A percentile compares a stretch with the other conserved stretches of the same genome.
Evolutionary conservation across 1,140 invertebrate species (phyloP).

Genomic region (Philotrypesis tridentata): DNA sequence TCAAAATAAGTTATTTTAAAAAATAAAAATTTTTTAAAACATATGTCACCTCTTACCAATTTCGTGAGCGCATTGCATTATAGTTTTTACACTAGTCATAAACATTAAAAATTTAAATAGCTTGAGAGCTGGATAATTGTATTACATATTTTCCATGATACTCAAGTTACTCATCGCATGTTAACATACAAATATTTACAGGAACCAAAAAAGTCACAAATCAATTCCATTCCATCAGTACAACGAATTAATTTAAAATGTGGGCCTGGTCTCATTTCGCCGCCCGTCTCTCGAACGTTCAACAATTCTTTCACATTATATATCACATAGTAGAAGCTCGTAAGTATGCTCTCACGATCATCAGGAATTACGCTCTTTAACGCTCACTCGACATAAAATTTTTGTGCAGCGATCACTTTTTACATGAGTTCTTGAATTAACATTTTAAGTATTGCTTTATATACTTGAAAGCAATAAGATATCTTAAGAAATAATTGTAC

Average conservation of each 20-base stretch:
- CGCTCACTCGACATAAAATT: conserved; percentile 32
- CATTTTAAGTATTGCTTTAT: neutral
- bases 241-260: conserved; percentile 49
- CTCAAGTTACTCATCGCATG: conserved; percentile 36
- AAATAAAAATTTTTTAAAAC: conserved; percentile 11
- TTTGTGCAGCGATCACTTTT: conserved; percentile 6
- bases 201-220: conserved; percentile 58
- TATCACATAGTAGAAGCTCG: conserved; percentile 36
- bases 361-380: neutral
- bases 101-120: conserved; percentile 30
- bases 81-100: conserved; percentile 26
- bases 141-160: conserved; percentile 32
- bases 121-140: conserved; percentile 22
- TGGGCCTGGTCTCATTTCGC: conserved; percentile 59
- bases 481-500: conserved; percentile 4
- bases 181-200: conserved; percentile 61
- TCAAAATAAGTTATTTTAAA: conserved; percentile 27
- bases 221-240: conserved; percentile 55
- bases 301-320: conserved; percentile 26
- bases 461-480: neutral
- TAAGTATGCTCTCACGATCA: conserved; percentile 4
- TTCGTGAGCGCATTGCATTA: neutral
- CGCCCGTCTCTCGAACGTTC: conserved; percentile 4
- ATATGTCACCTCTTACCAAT: neutral
- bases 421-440: neutral